Evolutionary conservation across 2,797 vertebrate species (phyloP).

Genomic region (Chiroxiphia lanceolata): DNA sequence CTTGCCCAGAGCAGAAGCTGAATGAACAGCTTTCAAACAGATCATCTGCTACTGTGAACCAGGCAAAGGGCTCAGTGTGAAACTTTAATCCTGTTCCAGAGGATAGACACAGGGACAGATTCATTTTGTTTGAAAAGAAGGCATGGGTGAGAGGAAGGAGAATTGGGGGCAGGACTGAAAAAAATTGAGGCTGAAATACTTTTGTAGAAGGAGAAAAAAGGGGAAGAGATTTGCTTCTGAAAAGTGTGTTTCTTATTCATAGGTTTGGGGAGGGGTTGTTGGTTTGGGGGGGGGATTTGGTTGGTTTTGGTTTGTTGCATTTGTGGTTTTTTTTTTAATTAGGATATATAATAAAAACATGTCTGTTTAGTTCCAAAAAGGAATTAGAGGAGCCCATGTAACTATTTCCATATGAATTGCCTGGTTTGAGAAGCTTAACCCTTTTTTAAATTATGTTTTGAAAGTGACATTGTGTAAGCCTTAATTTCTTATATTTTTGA

Average conservation of each 20-base stretch:
- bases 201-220: background rate
- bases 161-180: background rate
- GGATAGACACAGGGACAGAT: background rate
- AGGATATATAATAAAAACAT: background rate
- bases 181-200: background rate
- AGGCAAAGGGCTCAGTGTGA: background rate
- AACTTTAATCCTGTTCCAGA: slow-evolving; percentile 4
- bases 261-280: background rate
- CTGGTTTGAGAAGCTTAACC: background rate
- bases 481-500: background rate
- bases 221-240: background rate
- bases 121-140: slow-evolving; percentile 21
- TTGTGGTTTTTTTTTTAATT: background rate
- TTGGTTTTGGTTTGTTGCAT: background rate
- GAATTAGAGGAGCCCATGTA: background rate
- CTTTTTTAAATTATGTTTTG: background rate
- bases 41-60: background rate
- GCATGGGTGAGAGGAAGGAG: background rate
- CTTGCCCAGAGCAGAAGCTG: background rate
- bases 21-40: background rate
- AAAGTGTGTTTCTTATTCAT: slow-evolving; percentile 20
- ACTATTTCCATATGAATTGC: slow-evolving; percentile 9
- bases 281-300: background rate
- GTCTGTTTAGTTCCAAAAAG: background rate
- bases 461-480: background rate